Conservation (phyloP, 2,113 vertebrate genomes). For the Eptesicus fuscus region DNA sequence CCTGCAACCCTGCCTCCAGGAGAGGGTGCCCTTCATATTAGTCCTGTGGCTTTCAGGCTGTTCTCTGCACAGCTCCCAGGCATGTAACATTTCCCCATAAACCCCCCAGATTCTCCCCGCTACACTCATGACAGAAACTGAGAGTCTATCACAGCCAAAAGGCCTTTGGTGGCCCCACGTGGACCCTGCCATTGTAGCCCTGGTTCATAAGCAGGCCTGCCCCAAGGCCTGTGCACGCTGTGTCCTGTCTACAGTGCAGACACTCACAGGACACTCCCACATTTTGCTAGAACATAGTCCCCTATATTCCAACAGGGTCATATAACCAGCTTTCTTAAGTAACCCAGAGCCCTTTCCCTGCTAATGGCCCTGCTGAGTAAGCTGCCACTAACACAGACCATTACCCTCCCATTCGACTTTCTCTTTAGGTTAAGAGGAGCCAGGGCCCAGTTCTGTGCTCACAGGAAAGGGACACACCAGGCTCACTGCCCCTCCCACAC, state of each 20-base stretch:
- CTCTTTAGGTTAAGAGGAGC: background rate
- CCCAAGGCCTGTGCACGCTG: background rate
- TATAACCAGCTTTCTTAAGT: fast-evolving
- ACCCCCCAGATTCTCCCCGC: background rate
- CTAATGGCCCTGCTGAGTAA: too few relatives aligned
- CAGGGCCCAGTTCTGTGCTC: background rate
- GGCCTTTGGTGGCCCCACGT: background rate
- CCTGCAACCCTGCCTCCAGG: background rate
- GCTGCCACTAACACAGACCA: background rate
- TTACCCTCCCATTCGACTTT: fast-evolving
- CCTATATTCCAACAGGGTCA: fast-evolving
- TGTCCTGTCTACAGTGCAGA: fast-evolving
- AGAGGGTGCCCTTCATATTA: background rate
- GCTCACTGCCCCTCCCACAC: fast-evolving
- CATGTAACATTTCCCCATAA: fast-evolving
- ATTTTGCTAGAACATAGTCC: fast-evolving
- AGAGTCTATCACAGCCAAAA: background rate
- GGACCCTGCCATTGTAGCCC: fast-evolving
- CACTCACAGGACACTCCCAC: background rate
- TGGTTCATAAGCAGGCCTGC: background rate
- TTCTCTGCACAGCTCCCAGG: fast-evolving
- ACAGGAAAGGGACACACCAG: too few relatives aligned
- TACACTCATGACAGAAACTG: background rate
- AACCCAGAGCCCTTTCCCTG: background rate
- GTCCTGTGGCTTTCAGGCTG: background rate